Evolutionary conservation across 2,113 vertebrate genomes (phyloP), one percentile per base, ranked within the genome.

Genomic region (Lucifuga dentata): DNA sequence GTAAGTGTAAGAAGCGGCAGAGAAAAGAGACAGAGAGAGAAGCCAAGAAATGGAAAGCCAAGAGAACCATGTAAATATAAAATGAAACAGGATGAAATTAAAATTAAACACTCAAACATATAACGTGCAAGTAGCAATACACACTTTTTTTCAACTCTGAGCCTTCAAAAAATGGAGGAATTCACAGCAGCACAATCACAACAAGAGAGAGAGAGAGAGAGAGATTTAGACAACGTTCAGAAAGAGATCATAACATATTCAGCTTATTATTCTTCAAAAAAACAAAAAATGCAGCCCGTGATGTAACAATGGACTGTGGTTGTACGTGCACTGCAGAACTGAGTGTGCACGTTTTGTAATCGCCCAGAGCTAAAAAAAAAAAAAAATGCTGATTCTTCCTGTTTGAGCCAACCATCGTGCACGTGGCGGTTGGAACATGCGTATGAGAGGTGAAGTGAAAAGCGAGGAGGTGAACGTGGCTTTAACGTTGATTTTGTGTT

Each of bases 401-500:
- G 19, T 49, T 21, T 6, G 40, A n/a, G n/a, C n/a, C n/a, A n/a
- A n/a, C n/a, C n/a, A n/a, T n/a, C n/a, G n/a, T n/a, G n/a, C n/a
- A n/a, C n/a, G n/a, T n/a, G n/a, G n/a, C n/a, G n/a, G n/a, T n/a
- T n/a, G n/a, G n/a, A n/a, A n/a, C n/a, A n/a, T n/a, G n/a, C n/a
- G n/a, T n/a, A n/a, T n/a, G n/a, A n/a, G n/a, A n/a, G n/a, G n/a
- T n/a, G n/a, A n/a, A n/a, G n/a, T n/a, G n/a, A 29, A 29, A 29
- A 5, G 26, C 41, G 56, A 68, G 82, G 55, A 48, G 0, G 2
- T 48, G 46, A 21, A 51, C 80, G 76, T 59, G 68, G 61, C 21
- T 68, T 72, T 70, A 62, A 69, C 71, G 61, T 65, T 67, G 7
- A 32, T 39, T 53, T 75, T 63, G 36, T 35, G 59, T 57, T 52